A percentile compares a stretch with the other conserved stretches of the same genome.
Evolutionary conservation across 2,113 vertebrate species (phyloP).

Genomic region (Percina caprodes): DNA sequence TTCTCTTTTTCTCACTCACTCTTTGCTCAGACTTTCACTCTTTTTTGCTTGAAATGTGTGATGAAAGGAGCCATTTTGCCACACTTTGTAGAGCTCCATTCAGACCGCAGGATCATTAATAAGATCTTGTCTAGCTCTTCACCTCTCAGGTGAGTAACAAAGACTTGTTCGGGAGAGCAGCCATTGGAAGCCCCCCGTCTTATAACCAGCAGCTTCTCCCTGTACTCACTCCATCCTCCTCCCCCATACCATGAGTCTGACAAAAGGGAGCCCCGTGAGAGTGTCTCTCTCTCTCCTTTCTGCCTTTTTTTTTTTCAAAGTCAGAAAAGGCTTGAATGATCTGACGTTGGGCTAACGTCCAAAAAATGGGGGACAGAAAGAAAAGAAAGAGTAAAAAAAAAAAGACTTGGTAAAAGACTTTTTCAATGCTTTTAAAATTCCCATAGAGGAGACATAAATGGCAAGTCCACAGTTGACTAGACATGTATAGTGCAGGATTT

Average conservation of each 20-base stretch:
- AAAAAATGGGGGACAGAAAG: constrained; percentile 78
- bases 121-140: constrained; percentile 81
- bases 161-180: constrained; percentile 69
- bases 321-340: constrained; percentile 80
- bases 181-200: constrained; percentile 63
- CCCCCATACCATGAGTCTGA: constrained; percentile 77
- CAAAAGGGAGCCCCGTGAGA: constrained; percentile 84
- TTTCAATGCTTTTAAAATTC: constrained; percentile 82
- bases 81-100: constrained; percentile 65
- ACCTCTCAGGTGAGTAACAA: constrained; percentile 86
- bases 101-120: constrained; percentile 79
- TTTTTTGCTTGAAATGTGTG: constrained; percentile 77
- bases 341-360: constrained; percentile 79
- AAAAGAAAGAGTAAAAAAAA: constrained; percentile 81
- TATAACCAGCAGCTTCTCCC: constrained; percentile 75
- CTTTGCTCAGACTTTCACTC: constrained; percentile 73
- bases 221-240: constrained; percentile 63
- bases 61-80: constrained; percentile 77
- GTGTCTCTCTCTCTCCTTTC: constrained; percentile 76
- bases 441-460: constrained; percentile 84
- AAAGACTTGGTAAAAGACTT: constrained; percentile 77
- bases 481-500: constrained; percentile 79
- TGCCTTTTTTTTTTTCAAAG: constrained; percentile 74
- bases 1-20: constrained; percentile 67
- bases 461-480: constrained; percentile 77